Conservation (phyloP, 2,888 invertebrate species). For the Orchesellides sinensis region DNA sequence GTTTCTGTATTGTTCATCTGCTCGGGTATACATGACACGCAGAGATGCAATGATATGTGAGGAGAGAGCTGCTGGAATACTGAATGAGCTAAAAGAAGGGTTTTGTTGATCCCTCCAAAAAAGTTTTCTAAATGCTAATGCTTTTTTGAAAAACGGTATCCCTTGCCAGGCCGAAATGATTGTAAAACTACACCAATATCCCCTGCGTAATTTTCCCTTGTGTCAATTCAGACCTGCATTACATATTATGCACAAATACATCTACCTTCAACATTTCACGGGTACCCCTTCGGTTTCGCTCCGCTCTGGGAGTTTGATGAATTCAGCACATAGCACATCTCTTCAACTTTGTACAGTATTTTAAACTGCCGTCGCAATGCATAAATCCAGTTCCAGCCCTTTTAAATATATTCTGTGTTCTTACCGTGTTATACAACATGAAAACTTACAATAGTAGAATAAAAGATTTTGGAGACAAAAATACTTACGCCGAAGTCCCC, state of each 20-base stretch:
- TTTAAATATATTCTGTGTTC: too few species aligned
- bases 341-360: too few species aligned
- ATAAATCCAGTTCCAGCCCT: too few species aligned
- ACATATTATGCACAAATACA: too few species aligned
- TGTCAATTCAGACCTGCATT: background rate
- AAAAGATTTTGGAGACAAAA: conserved; percentile 15
- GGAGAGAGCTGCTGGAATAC: conserved; percentile 44
- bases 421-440: too few species aligned
- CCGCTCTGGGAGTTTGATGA: background rate
- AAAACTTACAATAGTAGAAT: background rate
- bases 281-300: conserved; percentile 5
- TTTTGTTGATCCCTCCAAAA: conserved; percentile 52
- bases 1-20: too few species aligned
- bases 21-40: background rate
- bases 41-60: conserved; percentile 31
- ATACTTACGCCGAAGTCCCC: conserved; percentile 20
- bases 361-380: too few species aligned
- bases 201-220: conserved; percentile 14
- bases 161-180: conserved; percentile 44
- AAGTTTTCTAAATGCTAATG: conserved; percentile 70
- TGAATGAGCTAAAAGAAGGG: conserved; percentile 53
- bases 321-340: background rate
- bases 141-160: conserved; percentile 69
- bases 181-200: conserved; percentile 49
- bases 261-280: conserved; percentile 2